Evolutionary conservation across 2,113 vertebrate genomes (phyloP), one percentile per base, ranked within the genome.

Genomic region (Hippocampus zosterae): DNA sequence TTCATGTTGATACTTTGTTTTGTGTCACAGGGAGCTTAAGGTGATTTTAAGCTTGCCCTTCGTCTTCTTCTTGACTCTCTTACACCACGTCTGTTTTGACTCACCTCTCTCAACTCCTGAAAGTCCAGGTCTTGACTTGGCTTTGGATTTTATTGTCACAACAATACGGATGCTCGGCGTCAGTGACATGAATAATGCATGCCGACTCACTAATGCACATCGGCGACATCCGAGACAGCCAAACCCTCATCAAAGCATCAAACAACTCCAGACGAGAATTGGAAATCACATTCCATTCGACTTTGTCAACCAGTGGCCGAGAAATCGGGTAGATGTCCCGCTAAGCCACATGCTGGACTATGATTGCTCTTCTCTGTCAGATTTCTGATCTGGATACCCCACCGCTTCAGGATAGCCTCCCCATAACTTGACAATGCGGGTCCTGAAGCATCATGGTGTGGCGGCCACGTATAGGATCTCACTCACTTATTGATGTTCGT

Each of bases 401-500:
- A 62, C 53, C 10, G 68, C 44, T 79, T 33, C 59, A 13, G 55
- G 48, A 80, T 67, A 50, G 68, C 74, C 66, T 74, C 76, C 76
- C 76, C 40, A 69, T 75, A 75, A 76, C 66, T 89, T 62, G 63
- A 73, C 69, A 86, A 83, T 50, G 66, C 75, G 42, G 68, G 48
- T 70, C 67, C 1, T 11, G 79, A 70, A 78, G 61, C 25, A 46
- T 73, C 23, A 55, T 11, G 0, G 76, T 15, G 12, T 50, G 75
- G 59, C 70, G 67, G 70, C 65, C 65, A 56, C 75, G 83, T 56
- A 67, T 79, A 61, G 59, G 63, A 60, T 77, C 71, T 81, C 77
- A 68, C 70, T 81, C 78, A 68, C 71, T 13, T 90, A 88, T 89
- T 89, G 85, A 91, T 86, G 86, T 67, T 64, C 78, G 68, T 59